Percentiles rank a stretch among this genome's conserved stretches.
Conservation (phyloP, 2,888 invertebrate genomes). For the Leptinotarsa tumamoca region DNA sequence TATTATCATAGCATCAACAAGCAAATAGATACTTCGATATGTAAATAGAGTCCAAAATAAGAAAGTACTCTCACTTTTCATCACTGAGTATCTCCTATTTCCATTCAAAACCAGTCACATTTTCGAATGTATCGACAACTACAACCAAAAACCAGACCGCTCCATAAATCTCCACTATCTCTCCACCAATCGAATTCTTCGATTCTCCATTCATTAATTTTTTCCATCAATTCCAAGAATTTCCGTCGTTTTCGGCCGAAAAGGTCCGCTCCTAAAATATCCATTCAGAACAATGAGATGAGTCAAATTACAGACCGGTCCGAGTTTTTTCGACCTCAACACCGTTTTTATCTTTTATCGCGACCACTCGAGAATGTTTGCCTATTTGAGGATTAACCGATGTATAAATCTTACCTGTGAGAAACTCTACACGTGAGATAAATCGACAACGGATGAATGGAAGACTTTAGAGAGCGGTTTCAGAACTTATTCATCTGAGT, state of each 20-base stretch:
- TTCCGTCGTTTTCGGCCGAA: conserved; percentile 38
- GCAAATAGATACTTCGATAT: too few relatives aligned
- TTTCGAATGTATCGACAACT: too few relatives aligned
- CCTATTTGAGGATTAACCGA: conserved; percentile 40
- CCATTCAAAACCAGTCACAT: neutral
- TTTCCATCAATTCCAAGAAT: conserved; percentile 40
- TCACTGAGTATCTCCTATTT: neutral
- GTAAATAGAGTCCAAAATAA: too few relatives aligned
- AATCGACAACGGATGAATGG: conserved; percentile 25
- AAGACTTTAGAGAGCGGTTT: conserved; percentile 1
- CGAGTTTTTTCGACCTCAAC: conserved; percentile 29
- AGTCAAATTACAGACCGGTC: conserved; percentile 30
- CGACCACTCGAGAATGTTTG: conserved; percentile 38
- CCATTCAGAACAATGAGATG: conserved; percentile 40
- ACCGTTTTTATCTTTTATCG: conserved; percentile 39
- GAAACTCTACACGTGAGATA: conserved; percentile 29
- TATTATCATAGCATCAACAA: too few relatives aligned
- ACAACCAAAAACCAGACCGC: neutral
- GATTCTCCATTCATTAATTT: conserved; percentile 37
- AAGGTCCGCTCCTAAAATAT: conserved; percentile 34
- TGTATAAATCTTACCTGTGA: conserved; percentile 36
- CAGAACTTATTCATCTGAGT: neutral
- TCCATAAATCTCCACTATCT: neutral
- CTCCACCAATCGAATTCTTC: neutral
- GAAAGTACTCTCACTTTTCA: too few relatives aligned